phyloP scores from a whole-genome alignment of 2,888 invertebrate species.

The Lutraria lutraria region DNA sequence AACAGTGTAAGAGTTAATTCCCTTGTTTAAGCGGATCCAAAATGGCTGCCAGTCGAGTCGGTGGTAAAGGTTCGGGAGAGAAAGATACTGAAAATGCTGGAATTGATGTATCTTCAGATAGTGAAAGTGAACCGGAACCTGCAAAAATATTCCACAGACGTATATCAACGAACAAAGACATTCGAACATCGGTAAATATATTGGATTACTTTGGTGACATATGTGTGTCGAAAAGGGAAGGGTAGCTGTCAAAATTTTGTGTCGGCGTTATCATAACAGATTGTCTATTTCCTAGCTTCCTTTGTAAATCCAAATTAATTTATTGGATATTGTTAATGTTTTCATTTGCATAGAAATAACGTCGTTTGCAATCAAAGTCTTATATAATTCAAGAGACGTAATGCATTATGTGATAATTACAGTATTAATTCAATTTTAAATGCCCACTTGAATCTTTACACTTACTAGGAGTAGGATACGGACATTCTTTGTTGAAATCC shows the following conservation, averaged over 20 bases:
- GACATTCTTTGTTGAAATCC: too few relatives aligned
- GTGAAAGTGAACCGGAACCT: constrained; percentile 94
- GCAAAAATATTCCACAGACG: constrained; percentile 92
- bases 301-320: neutral
- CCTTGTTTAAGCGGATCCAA: constrained; percentile 64
- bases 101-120: constrained; percentile 91
- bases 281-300: neutral
- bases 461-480: too few relatives aligned
- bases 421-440: too few relatives aligned
- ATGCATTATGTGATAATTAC: too few relatives aligned
- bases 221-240: constrained; percentile 20
- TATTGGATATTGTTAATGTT: too few relatives aligned
- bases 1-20: constrained; percentile 46
- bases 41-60: constrained; percentile 78
- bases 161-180: constrained; percentile 94
- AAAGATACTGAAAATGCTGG: constrained; percentile 73
- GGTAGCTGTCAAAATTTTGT: constrained; percentile 5
- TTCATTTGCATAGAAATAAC: too few relatives aligned
- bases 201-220: constrained; percentile 29
- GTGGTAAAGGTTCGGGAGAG: constrained; percentile 65
- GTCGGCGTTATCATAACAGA: constrained; percentile 22
- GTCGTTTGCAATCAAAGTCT: too few relatives aligned
- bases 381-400: too few relatives aligned
- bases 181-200: constrained; percentile 91
- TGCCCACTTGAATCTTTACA: too few relatives aligned